Evolutionary conservation across 2,888 invertebrate species (phyloP).

Genomic region (Amphipoea oculea): DNA sequence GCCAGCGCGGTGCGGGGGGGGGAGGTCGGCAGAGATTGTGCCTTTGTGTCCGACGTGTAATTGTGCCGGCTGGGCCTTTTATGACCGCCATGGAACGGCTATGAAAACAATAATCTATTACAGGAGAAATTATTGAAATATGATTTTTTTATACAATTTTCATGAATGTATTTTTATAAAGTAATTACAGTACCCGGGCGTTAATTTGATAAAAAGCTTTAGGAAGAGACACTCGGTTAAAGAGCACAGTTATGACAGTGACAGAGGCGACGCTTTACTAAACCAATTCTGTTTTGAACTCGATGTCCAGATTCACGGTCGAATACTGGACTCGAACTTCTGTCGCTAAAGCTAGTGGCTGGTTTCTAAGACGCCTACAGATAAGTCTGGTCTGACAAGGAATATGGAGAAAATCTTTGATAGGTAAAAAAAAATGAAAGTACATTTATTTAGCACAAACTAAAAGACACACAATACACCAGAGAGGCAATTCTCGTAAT

Average conservation of each 20-base stretch:
- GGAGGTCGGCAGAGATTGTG: conserved; percentile 76
- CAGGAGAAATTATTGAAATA: conserved; percentile 17
- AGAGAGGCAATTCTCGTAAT: too few relatives aligned
- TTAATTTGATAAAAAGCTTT: background rate
- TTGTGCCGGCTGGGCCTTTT: conserved; percentile 45
- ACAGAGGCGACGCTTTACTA: background rate
- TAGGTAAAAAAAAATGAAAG: background rate
- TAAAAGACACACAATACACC: too few relatives aligned
- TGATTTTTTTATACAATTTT: conserved; percentile 20
- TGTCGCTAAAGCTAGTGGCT: background rate
- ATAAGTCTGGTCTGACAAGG: background rate
- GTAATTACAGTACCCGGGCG: too few relatives aligned
- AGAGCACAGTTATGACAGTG: background rate
- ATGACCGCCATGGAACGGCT: conserved; percentile 42
- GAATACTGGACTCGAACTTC: background rate
- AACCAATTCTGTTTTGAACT: background rate
- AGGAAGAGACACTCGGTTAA: background rate
- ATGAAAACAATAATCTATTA: conserved; percentile 39
- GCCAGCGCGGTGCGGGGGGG: conserved; percentile 70
- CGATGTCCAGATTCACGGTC: background rate
- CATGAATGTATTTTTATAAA: background rate
- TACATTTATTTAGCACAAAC: too few relatives aligned
- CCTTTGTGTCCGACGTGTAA: conserved; percentile 60
- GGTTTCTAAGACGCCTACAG: background rate
- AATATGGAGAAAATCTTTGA: too few relatives aligned